These are phyloP conservation scores for Polydesmus complanatus DNA, from an alignment of 2,888 invertebrate genomes.

Conservation along the genomic window DNA sequence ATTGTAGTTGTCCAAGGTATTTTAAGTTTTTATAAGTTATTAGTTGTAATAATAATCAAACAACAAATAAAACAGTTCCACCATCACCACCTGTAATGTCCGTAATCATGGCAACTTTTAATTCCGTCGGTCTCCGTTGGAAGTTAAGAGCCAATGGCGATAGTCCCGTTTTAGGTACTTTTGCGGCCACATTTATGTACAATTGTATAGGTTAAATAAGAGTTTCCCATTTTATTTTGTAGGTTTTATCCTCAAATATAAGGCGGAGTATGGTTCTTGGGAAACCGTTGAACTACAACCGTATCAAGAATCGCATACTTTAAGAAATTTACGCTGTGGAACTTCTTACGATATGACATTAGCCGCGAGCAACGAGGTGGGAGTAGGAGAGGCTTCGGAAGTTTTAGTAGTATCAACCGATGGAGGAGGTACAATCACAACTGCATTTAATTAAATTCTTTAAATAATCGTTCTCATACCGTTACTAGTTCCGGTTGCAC, in stretches of 20 bases:
- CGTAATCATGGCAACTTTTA: constrained; percentile 11
- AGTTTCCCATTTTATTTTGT: too few species aligned
- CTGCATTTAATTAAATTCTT: not conserved
- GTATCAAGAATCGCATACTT: constrained; percentile 28
- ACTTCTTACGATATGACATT: constrained; percentile 31
- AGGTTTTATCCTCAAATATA: constrained; percentile 28
- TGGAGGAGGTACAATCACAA: constrained; percentile 30
- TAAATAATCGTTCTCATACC: not conserved
- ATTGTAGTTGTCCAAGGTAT: constrained; percentile 31
- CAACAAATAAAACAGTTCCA: not conserved
- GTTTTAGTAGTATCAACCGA: constrained; percentile 31
- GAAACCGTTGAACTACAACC: constrained; percentile 24
- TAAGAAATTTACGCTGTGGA: constrained; percentile 30
- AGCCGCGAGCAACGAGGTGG: constrained; percentile 29
- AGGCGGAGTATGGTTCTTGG: constrained; percentile 30
- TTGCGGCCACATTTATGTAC: not conserved
- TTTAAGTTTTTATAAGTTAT: not conserved
- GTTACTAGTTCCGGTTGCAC: constrained; percentile 32
- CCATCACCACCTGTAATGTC: constrained; percentile 9
- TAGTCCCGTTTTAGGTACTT: constrained; percentile 9
- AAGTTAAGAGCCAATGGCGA: constrained; percentile 7
- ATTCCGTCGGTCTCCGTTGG: constrained; percentile 13
- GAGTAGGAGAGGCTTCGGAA: constrained; percentile 30
- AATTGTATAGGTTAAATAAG: not conserved
- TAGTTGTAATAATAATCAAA: not conserved